Conservation (phyloP, 1,140 invertebrate genomes). For the Mycetomoellerius zeteki region DNA sequence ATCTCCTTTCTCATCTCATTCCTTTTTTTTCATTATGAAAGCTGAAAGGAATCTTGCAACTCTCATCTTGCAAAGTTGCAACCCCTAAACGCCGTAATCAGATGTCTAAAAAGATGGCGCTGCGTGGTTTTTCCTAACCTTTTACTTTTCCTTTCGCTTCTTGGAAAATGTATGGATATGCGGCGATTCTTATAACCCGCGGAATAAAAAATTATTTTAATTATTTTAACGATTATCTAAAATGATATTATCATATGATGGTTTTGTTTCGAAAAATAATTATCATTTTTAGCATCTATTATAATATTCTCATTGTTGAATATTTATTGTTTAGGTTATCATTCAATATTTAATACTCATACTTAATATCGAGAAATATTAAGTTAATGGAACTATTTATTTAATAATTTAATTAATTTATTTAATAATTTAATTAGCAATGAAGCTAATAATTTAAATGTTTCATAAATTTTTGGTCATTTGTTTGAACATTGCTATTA, state of each 20-base stretch:
- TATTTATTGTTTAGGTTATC: background rate
- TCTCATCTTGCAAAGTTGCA: conserved; percentile 1
- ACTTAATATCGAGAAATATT: background rate
- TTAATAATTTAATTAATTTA: background rate
- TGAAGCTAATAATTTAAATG: background rate
- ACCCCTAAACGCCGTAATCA: conserved; percentile 20
- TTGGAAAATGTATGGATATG: conserved; percentile 9
- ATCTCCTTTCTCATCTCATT: conserved; percentile 16
- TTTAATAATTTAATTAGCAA: background rate
- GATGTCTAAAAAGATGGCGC: conserved; percentile 51
- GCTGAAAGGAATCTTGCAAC: background rate
- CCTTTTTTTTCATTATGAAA: conserved; percentile 29
- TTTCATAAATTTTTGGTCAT: background rate
- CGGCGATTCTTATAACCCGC: background rate
- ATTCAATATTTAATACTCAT: background rate
- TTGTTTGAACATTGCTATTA: background rate
- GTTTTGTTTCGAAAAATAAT: conserved; percentile 1
- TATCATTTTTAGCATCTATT: background rate
- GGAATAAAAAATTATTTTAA: background rate
- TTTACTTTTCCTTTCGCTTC: background rate
- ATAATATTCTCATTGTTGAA: background rate
- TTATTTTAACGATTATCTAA: background rate
- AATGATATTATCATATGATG: background rate
- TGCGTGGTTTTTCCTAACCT: conserved; percentile 25
- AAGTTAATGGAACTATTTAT: background rate